These are phyloP conservation scores for Vulpes lagopus DNA, from an alignment of 2,113 vertebrate genomes.

Conservation along the genomic window DNA sequence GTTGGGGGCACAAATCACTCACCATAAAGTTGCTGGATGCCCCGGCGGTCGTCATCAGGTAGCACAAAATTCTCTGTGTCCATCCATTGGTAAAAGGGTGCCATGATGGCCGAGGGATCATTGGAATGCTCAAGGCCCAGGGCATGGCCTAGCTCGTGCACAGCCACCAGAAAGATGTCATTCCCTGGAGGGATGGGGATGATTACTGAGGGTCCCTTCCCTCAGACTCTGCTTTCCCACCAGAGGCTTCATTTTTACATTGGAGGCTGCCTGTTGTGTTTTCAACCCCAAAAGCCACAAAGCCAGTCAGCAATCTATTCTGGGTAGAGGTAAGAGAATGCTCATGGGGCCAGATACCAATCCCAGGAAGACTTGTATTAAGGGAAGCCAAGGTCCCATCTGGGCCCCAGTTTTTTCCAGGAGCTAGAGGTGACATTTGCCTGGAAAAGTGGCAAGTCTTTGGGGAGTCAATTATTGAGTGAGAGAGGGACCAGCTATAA, in stretches of 20 bases:
- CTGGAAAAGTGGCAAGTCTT: slow-evolving; percentile 1
- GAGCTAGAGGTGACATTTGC: background rate
- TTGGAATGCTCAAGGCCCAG: slow-evolving; percentile 95
- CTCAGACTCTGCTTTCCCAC: background rate
- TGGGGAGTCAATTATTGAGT: background rate
- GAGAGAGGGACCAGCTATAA: background rate
- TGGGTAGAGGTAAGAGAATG: background rate
- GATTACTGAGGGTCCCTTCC: background rate
- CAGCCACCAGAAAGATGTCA: slow-evolving; percentile 94
- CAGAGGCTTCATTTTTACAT: background rate
- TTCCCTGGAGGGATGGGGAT: slow-evolving; percentile 87
- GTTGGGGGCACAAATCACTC: background rate
- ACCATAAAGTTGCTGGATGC: slow-evolving; percentile 95
- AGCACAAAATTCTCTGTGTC: slow-evolving; percentile 94
- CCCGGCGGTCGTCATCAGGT: slow-evolving; percentile 92
- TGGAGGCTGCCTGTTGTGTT: background rate
- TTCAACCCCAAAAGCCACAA: slow-evolving; percentile 24
- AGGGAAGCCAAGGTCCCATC: background rate
- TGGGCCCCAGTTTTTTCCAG: background rate
- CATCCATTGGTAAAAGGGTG: slow-evolving; percentile 96
- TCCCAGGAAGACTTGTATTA: background rate
- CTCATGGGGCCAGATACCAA: background rate
- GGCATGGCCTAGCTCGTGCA: slow-evolving; percentile 95
- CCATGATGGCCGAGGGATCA: slow-evolving; percentile 95
- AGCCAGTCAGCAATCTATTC: background rate